Conservation (phyloP, 2,797 vertebrate species). For the Crocidura indochinensis region DNA sequence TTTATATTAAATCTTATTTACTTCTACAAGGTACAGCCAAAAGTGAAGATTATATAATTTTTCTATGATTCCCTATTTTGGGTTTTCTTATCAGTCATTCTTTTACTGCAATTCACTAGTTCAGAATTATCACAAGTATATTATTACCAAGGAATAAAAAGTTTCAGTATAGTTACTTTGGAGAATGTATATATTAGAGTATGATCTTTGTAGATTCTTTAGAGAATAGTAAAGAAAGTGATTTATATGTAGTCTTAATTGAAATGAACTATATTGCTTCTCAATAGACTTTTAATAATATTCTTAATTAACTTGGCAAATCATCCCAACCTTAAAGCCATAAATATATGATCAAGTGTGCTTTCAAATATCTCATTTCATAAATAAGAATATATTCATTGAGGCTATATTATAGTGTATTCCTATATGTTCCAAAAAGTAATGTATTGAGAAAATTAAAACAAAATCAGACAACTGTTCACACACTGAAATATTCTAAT, state of each 20-base stretch:
- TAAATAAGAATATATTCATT: constrained; percentile 50
- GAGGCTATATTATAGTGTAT: constrained; percentile 56
- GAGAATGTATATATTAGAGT: no score
- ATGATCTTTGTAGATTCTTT: no score
- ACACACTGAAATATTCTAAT: constrained; percentile 72
- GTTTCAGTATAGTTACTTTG: background rate
- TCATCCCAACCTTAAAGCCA: constrained; percentile 43
- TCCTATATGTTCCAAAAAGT: constrained; percentile 45
- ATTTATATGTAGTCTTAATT: background rate
- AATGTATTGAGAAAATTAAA: constrained; percentile 75
- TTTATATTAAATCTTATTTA: constrained; percentile 20
- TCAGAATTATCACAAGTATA: background rate
- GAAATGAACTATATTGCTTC: background rate
- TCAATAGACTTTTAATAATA: background rate
- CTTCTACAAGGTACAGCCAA: background rate
- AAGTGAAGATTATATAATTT: background rate
- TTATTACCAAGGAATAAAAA: constrained; percentile 29
- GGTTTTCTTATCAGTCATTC: background rate
- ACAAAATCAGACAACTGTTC: constrained; percentile 61
- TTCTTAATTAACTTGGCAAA: constrained; percentile 1
- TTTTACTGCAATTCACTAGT: background rate
- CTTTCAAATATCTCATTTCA: constrained; percentile 52
- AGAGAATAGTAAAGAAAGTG: background rate
- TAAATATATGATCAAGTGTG: constrained; percentile 42
- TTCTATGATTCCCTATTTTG: background rate